Base-by-base conservation (phyloP, 2,888 invertebrate species). In the Liposcelis brunnea region DNA sequence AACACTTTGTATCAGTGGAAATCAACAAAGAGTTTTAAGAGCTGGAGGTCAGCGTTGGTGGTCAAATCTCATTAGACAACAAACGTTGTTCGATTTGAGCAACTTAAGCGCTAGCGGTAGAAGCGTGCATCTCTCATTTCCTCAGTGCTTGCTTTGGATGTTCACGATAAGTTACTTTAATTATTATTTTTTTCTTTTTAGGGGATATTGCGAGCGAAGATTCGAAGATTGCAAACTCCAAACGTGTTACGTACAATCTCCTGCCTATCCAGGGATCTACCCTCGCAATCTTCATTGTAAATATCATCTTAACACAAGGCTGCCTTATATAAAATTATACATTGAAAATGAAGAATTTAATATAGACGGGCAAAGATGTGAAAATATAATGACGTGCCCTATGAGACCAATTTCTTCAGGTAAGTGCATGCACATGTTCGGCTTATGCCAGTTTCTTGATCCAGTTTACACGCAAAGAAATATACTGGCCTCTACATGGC, bases 281-380 rank as follows among this genome's bases (percentile, higher is more conserved):
- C 90, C 90, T 1, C 72, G 90, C 48, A 86, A 87, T 56, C 70
- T 90, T 51, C 86, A 87, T 62, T 90, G 90, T 72, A 80, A 85
- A 59, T 91, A 90, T 62, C 81, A 83, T 57, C 72, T 91, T 44
- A 89, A 87, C 68, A 89, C 89, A 3, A 69, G 86, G 35, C 72
- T 84, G 57, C 86, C 87, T 16, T 89, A 85, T 67, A 89, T 89
- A 60, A 56, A 55, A 44, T 47, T 56, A 15, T 86, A 89, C 67
- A 84, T 89, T 56, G 87, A 89, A 62, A 89, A 89, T 61, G 87
- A 89, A 61, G 87, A 89, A 62, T 90, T 90, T 66, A 89, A 90
- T 61, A 86, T 90, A 54, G 90, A 90, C 56, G 90, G 90, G 1
- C 89, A 90, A 58, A 72, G 90, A 46, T 90, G 90, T 60, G 90